Conservation (phyloP, 2,113 vertebrate species). For the Pomatorhinus ruficollis region DNA sequence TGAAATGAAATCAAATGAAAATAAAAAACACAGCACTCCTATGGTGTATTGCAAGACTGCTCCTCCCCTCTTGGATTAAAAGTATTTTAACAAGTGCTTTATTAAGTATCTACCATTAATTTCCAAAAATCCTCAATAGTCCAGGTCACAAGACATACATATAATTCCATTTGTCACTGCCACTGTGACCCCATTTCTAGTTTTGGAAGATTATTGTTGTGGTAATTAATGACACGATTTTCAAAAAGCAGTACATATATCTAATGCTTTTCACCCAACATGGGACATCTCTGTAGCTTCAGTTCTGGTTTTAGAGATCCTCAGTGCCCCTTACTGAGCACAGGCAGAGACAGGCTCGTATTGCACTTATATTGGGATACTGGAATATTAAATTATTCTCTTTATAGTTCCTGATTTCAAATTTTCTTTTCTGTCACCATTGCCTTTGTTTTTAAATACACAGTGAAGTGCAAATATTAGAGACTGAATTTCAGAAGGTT, state of each 20-base stretch:
- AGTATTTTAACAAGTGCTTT: background rate
- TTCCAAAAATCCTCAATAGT: background rate
- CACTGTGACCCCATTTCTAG: background rate
- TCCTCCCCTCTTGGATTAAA: background rate
- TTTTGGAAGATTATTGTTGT: background rate
- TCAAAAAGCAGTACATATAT: background rate
- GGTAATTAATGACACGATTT: background rate
- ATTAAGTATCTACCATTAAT: background rate
- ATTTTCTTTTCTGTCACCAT: background rate
- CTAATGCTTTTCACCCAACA: background rate
- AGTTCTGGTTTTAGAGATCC: background rate
- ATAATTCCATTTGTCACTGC: background rate
- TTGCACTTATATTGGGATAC: background rate
- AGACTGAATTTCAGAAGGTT: background rate
- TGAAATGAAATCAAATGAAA: background rate
- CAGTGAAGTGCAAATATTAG: background rate
- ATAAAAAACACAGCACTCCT: background rate
- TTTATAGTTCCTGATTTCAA: background rate
- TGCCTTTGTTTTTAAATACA: background rate
- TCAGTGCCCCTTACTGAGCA: background rate
- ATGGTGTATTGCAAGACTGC: background rate
- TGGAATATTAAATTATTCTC: background rate
- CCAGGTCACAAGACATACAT: background rate
- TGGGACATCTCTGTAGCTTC: background rate
- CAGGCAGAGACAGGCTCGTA: rapidly evolving